These are phyloP conservation scores for Agonopterix arenella DNA, from an alignment of 2,888 invertebrate genomes.

Conservation along the genomic window DNA sequence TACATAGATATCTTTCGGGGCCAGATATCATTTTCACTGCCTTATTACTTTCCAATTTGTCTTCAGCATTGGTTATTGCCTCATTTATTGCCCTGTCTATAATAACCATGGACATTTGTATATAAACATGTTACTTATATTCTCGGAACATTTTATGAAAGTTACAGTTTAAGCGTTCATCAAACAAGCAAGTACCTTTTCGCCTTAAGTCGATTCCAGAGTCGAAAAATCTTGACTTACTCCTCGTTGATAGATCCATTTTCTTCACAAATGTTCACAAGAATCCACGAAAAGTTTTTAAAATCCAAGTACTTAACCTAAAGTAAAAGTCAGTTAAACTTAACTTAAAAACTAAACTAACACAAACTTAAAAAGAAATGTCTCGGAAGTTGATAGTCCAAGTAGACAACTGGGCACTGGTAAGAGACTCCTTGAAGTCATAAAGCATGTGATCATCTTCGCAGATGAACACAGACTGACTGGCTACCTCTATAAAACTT, in stretches of 20 bases:
- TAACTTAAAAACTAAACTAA: conserved; percentile 20
- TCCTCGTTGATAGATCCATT: conserved; percentile 70
- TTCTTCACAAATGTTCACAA: conserved; percentile 29
- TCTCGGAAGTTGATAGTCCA: conserved; percentile 26
- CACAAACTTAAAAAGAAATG: conserved; percentile 6
- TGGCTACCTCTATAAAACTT: conserved; percentile 63
- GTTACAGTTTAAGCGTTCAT: background rate
- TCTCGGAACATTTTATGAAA: background rate
- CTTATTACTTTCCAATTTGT: conserved; percentile 77
- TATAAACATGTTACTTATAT: background rate
- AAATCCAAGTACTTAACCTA: conserved; percentile 13
- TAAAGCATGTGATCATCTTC: conserved; percentile 74
- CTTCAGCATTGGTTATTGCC: conserved; percentile 68
- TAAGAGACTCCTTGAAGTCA: conserved; percentile 36
- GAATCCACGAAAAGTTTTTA: conserved; percentile 18
- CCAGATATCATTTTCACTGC: conserved; percentile 74
- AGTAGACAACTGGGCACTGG: conserved; percentile 54
- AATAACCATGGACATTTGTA: no score
- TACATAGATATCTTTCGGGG: conserved; percentile 63
- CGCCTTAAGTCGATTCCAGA: conserved; percentile 72
- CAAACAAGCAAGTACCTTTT: conserved; percentile 50
- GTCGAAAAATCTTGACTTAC: conserved; percentile 77
- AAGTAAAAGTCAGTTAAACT: conserved; percentile 13
- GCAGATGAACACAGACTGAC: conserved; percentile 74
- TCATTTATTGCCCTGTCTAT: conserved; percentile 56